A percentile compares a stretch with the other conserved stretches of the same genome.
These are phyloP conservation scores for Drosophila imparisetae DNA, from an alignment of 2,888 invertebrate species.

Conservation along the genomic window DNA sequence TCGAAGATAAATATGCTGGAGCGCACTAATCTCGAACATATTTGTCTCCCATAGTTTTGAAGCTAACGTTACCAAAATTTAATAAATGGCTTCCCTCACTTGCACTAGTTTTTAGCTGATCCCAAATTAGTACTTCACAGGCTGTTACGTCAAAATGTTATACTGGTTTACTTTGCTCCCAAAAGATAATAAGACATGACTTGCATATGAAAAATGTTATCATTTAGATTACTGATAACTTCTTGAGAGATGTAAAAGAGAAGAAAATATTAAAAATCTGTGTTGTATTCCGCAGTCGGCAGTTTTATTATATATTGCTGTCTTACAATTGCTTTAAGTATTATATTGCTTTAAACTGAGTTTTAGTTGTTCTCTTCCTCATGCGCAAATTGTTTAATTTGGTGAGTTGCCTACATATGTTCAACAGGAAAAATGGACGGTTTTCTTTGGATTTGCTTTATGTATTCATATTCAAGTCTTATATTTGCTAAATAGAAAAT, in stretches of 20 bases:
- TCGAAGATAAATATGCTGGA: background rate
- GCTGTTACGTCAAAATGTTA: background rate
- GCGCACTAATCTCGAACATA: background rate
- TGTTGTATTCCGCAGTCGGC: background rate
- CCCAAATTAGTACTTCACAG: background rate
- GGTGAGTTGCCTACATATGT: conserved; percentile 58
- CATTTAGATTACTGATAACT: background rate
- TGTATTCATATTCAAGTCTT: conserved; percentile 51
- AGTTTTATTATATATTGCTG: conserved; percentile 7
- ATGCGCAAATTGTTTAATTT: conserved; percentile 52
- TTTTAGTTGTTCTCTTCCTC: conserved; percentile 6
- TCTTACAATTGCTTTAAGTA: conserved; percentile 35
- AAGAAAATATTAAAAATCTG: background rate
- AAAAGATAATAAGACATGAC: background rate
- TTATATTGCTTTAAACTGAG: conserved; percentile 49
- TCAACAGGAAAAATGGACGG: conserved; percentile 74
- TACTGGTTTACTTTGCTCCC: background rate
- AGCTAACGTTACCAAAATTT: background rate
- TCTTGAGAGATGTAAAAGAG: background rate
- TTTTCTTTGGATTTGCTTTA: conserved; percentile 56
- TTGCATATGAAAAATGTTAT: background rate
- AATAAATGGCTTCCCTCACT: background rate
- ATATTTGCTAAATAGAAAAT: conserved; percentile 64
- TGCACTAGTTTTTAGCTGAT: background rate
- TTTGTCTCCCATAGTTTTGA: background rate